phyloP scores from a whole-genome alignment of 2,113 vertebrate genomes.

The Mungos mungo region DNA sequence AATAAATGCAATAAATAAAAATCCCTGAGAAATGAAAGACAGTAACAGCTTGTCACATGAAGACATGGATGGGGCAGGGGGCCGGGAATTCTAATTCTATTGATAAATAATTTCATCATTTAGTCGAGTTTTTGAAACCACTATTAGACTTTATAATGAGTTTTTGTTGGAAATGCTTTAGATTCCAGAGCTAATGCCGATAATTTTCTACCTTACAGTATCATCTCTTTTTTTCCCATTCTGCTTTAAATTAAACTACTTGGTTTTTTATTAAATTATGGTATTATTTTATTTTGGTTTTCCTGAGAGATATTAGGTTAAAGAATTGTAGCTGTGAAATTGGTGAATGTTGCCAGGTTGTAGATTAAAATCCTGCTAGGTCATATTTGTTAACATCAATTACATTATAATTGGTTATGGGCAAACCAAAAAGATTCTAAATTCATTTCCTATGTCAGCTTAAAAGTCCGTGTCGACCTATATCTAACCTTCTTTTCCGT shows the following conservation, averaged over 20 bases:
- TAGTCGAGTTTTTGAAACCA: slow-evolving; percentile 31
- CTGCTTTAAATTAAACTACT: slow-evolving; percentile 54
- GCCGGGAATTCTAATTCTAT: neutral
- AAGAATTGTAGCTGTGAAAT: slow-evolving; percentile 79
- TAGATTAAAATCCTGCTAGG: slow-evolving; percentile 77
- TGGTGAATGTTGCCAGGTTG: slow-evolving; percentile 77
- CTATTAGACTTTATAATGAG: neutral
- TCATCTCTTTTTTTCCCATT: neutral
- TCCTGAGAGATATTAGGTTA: slow-evolving; percentile 79
- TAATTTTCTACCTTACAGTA: slow-evolving; percentile 1
- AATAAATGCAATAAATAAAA: neutral
- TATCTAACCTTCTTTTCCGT: neutral
- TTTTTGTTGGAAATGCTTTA: neutral
- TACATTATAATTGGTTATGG: slow-evolving; percentile 75
- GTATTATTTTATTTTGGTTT: slow-evolving; percentile 84
- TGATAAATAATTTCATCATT: slow-evolving; percentile 31
- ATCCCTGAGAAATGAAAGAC: neutral
- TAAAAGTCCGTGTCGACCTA: neutral
- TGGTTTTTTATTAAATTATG: slow-evolving; percentile 72
- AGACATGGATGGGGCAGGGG: neutral
- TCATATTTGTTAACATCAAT: slow-evolving; percentile 78
- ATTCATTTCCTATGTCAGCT: slow-evolving; percentile 50
- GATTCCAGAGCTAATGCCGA: neutral
- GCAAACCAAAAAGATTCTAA: slow-evolving; percentile 75
- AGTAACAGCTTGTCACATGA: neutral